Conservation (phyloP, 1,140 invertebrate species). For the Camponotus floridanus region DNA sequence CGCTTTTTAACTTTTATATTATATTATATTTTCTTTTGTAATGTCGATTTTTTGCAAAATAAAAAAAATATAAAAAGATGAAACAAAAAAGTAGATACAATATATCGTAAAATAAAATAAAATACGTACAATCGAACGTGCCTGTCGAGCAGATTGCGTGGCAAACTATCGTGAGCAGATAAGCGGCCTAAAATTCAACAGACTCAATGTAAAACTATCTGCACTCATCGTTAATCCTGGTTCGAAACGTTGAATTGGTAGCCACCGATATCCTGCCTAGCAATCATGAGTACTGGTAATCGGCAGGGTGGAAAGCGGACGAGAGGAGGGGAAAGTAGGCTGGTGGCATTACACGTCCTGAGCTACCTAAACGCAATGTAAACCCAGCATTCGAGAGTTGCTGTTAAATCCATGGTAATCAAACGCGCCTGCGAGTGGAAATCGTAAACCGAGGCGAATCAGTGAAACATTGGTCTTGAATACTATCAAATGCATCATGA, state of each 20-base stretch:
- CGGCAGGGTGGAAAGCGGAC: background rate
- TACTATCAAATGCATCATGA: constrained; percentile 23
- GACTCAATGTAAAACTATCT: constrained; percentile 32
- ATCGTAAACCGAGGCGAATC: constrained; percentile 43
- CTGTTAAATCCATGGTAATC: constrained; percentile 75
- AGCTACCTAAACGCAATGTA: constrained; percentile 68
- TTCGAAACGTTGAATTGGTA: constrained; percentile 60
- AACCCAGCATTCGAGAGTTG: constrained; percentile 44
- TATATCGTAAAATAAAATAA: constrained; percentile 6
- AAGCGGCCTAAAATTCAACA: constrained; percentile 16
- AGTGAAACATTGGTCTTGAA: constrained; percentile 49
- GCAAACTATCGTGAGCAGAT: constrained; percentile 19
- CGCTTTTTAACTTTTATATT: background rate
- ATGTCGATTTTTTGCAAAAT: background rate
- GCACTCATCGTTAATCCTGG: constrained; percentile 48
- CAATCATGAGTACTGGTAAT: constrained; percentile 24
- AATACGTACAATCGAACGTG: background rate
- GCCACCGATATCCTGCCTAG: constrained; percentile 14
- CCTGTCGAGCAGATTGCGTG: constrained; percentile 29
- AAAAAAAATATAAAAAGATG: background rate
- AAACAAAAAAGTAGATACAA: background rate
- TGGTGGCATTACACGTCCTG: constrained; percentile 18
- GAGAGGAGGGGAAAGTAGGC: constrained; percentile 23
- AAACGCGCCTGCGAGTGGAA: constrained; percentile 56
- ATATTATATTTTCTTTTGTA: background rate